A percentile compares a stretch with the other conserved stretches of the same genome.
phyloP scores from a whole-genome alignment of 2,113 vertebrate genomes.

The Candoia aspera region DNA sequence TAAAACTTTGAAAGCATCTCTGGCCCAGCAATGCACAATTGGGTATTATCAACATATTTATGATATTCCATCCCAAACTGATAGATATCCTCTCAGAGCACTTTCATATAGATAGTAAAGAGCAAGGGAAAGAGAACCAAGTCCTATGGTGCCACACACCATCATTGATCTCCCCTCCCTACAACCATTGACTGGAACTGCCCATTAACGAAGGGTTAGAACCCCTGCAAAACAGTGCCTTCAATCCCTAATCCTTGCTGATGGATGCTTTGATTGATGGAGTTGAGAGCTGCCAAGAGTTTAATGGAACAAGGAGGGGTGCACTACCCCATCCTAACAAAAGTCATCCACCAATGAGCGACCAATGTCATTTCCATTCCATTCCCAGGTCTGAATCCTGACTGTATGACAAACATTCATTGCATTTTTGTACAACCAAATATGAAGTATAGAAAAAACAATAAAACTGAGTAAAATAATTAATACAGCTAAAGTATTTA shows the following conservation, averaged over 20 bases:
- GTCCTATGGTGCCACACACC: background rate
- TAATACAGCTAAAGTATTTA: background rate
- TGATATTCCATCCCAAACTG: background rate
- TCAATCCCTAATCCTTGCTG: background rate
- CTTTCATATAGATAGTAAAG: background rate
- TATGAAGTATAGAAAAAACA: background rate
- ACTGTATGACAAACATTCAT: background rate
- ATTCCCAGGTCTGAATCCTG: background rate
- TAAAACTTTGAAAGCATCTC: background rate
- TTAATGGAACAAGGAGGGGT: background rate
- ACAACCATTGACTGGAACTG: background rate
- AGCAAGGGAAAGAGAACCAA: background rate
- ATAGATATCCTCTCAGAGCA: background rate
- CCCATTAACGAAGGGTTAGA: background rate
- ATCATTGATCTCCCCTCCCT: background rate
- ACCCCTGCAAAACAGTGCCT: background rate
- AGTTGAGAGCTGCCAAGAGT: background rate
- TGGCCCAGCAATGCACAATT: background rate
- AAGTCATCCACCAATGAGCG: background rate
- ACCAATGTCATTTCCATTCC: background rate
- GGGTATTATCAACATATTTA: background rate
- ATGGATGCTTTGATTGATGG: background rate
- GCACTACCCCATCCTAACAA: background rate
- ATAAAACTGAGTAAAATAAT: background rate
- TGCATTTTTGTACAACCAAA: background rate